Evolutionary conservation across 2,113 vertebrate genomes (phyloP).

Genomic region (Ailurus styani): DNA sequence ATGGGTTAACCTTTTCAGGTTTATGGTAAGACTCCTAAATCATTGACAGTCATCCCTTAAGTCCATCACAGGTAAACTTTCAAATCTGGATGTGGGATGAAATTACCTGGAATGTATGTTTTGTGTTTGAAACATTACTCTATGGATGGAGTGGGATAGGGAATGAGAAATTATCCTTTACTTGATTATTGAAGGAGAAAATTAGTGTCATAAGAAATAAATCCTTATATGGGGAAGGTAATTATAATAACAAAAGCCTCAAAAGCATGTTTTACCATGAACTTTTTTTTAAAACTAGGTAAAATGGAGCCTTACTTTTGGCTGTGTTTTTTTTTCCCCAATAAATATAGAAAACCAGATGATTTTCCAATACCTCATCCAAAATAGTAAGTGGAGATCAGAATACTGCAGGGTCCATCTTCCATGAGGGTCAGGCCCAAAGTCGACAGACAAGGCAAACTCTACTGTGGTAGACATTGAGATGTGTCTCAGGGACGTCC

Average conservation of each 20-base stretch:
- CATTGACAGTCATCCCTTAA: background rate
- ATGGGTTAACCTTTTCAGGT: background rate
- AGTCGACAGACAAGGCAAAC: background rate
- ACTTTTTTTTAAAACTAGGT: background rate
- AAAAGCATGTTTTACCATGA: background rate
- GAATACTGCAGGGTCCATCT: background rate
- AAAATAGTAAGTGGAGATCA: background rate
- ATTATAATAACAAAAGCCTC: background rate
- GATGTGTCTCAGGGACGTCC: fast-evolving
- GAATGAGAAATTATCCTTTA: background rate
- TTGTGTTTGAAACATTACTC: background rate
- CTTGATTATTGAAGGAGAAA: background rate
- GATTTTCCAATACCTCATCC: background rate
- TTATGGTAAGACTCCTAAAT: background rate
- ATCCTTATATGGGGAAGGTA: background rate
- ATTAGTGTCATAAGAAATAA: background rate
- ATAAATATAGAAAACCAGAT: background rate
- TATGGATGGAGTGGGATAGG: background rate
- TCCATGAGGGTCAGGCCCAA: background rate
- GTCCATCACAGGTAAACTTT: background rate
- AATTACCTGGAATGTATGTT: background rate
- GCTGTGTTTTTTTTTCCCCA: background rate
- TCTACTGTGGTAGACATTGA: background rate
- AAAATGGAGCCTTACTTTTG: background rate
- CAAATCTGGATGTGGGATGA: background rate